Evolutionary conservation across 2,797 vertebrate genomes (phyloP).

Genomic region (Mareca penelope): DNA sequence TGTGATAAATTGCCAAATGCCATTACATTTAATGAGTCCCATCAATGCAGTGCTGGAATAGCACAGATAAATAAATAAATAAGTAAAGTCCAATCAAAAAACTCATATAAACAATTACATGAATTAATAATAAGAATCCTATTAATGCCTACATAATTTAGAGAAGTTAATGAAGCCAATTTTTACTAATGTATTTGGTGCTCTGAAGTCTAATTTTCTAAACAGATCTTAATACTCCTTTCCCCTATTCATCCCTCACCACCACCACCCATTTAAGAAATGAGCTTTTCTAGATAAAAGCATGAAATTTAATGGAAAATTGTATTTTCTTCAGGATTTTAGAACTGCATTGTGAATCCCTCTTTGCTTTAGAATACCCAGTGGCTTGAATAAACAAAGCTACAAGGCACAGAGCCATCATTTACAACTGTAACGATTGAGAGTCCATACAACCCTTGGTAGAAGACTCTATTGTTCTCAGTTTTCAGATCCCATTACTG

Average conservation of each 20-base stretch:
- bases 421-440: not conserved
- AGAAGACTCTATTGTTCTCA: not conserved
- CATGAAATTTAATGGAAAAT: constrained; percentile 9
- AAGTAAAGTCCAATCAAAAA: constrained; percentile 59
- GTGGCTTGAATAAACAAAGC: not conserved
- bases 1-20: constrained; percentile 76
- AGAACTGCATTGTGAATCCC: not conserved
- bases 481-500: not conserved
- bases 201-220: constrained; percentile 45
- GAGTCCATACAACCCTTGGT: not conserved
- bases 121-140: constrained; percentile 60
- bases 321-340: constrained; percentile 14
- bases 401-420: not conserved
- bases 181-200: constrained; percentile 61
- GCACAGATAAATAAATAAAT: constrained; percentile 73
- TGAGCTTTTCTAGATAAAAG: not conserved
- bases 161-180: constrained; percentile 42
- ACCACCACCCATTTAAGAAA: not conserved
- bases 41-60: constrained; percentile 67
- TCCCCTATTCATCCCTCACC: not conserved
- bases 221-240: constrained; percentile 14
- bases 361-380: not conserved
- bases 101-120: constrained; percentile 68
- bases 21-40: constrained; percentile 78
- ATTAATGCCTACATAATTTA: constrained; percentile 52